Evolutionary conservation across 2,888 invertebrate genomes (phyloP).

Genomic region (Erpobdella octoculata): DNA sequence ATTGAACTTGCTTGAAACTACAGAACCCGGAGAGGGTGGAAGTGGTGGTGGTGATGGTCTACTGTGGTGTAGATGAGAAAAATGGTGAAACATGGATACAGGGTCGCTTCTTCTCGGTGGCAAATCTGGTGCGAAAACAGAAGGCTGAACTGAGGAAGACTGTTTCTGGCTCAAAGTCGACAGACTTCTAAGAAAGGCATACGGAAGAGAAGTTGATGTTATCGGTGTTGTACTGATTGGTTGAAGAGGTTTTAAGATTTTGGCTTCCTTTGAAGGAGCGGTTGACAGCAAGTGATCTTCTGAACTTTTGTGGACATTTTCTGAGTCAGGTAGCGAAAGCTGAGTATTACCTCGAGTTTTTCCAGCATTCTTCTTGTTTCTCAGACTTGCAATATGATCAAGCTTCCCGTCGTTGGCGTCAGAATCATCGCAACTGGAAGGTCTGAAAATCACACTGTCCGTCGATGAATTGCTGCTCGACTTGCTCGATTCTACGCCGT

Average conservation of each 20-base stretch:
- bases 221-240: slow-evolving; percentile 64
- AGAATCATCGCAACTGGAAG: slow-evolving; percentile 39
- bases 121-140: slow-evolving; percentile 43
- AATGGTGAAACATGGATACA: slow-evolving; percentile 41
- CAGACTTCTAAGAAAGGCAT: slow-evolving; percentile 39
- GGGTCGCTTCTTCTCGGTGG: slow-evolving; percentile 33
- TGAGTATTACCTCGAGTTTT: background rate
- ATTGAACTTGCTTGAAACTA: slow-evolving; percentile 41
- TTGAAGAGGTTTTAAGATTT: slow-evolving; percentile 75
- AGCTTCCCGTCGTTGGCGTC: background rate
- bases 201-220: slow-evolving; percentile 42
- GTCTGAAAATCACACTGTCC: slow-evolving; percentile 45
- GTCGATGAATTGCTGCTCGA: slow-evolving; percentile 44
- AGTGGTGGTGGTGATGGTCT: slow-evolving; percentile 42
- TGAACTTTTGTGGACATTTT: background rate
- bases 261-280: background rate
- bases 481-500: slow-evolving; percentile 33
- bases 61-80: slow-evolving; percentile 40
- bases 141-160: slow-evolving; percentile 39
- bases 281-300: background rate
- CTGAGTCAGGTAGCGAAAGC: slow-evolving; percentile 32
- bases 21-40: slow-evolving; percentile 36
- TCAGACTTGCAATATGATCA: slow-evolving; percentile 38
- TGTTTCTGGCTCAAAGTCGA: slow-evolving; percentile 33
- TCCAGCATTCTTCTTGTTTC: slow-evolving; percentile 30